Percentiles rank a stretch among this genome's conserved stretches.
Evolutionary conservation across 2,888 invertebrate genomes (phyloP).

Genomic region (Netelia inedita): DNA sequence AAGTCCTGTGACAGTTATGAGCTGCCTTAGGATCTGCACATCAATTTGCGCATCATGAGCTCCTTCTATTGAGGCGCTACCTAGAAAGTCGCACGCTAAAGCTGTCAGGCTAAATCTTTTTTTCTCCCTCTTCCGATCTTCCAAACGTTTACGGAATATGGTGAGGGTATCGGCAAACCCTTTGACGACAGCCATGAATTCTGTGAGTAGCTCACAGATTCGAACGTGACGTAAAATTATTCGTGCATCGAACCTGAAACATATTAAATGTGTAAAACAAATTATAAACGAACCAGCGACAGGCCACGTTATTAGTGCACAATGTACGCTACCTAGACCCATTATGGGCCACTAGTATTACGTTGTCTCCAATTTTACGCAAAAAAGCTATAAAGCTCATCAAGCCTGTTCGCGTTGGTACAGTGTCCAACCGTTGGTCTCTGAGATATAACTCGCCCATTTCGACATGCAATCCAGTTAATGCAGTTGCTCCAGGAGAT

Average conservation of each 20-base stretch:
- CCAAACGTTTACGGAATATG: no score
- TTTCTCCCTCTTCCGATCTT: no score
- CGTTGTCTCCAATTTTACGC: constrained; percentile 19
- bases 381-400: constrained; percentile 34
- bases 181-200: no score
- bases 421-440: constrained; percentile 44
- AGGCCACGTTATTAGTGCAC: background rate
- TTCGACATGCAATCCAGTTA: constrained; percentile 10
- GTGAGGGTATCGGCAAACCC: no score
- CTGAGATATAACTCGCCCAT: constrained; percentile 31
- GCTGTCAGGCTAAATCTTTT: constrained; percentile 46
- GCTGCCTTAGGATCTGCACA: constrained; percentile 25
- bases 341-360: constrained; percentile 57
- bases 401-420: constrained; percentile 51
- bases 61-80: constrained; percentile 20
- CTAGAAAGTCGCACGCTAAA: constrained; percentile 34
- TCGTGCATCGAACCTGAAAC: no score
- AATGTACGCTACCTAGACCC: constrained; percentile 43
- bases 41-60: constrained; percentile 9
- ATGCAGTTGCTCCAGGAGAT: constrained; percentile 41
- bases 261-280: no score
- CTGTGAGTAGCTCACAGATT: no score
- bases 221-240: no score
- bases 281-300: no score
- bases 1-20: no score